phyloP scores from a whole-genome alignment of 2,113 vertebrate genomes.

The Pleuronectes platessa region DNA sequence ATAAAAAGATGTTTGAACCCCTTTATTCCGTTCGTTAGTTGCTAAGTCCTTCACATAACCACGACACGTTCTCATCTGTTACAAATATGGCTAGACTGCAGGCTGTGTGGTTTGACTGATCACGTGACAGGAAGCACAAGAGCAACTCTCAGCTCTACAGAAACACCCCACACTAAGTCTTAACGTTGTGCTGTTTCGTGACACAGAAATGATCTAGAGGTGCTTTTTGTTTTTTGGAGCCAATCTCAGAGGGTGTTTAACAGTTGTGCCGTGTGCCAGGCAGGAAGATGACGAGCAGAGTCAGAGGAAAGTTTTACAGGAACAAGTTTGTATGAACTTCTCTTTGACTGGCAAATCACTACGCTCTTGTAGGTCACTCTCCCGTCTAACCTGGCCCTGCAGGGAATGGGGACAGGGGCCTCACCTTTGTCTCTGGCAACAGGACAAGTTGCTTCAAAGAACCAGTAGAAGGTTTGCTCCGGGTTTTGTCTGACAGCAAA shows the following conservation, averaged over 20 bases:
- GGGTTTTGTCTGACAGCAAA: constrained; percentile 82
- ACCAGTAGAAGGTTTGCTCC: constrained; percentile 87
- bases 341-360: constrained; percentile 1
- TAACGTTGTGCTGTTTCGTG: neutral
- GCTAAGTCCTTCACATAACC: neutral
- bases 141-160: constrained; percentile 41
- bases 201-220: neutral
- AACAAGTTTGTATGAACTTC: constrained; percentile 32
- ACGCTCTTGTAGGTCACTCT: neutral
- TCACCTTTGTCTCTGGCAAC: constrained; percentile 85
- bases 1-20: neutral
- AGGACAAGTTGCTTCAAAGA: constrained; percentile 87
- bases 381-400: neutral
- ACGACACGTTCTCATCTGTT: constrained; percentile 12
- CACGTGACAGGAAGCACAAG: constrained; percentile 77
- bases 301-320: constrained; percentile 5
- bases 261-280: neutral
- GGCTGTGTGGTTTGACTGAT: constrained; percentile 64
- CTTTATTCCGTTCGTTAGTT: neutral
- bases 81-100: constrained; percentile 24
- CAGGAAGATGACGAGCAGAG: neutral
- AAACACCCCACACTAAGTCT: neutral
- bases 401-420: constrained; percentile 15
- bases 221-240: neutral
- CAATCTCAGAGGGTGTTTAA: neutral